Evolutionary conservation across 2,888 invertebrate species (phyloP).

Genomic region (Tetragonula carbonaria): DNA sequence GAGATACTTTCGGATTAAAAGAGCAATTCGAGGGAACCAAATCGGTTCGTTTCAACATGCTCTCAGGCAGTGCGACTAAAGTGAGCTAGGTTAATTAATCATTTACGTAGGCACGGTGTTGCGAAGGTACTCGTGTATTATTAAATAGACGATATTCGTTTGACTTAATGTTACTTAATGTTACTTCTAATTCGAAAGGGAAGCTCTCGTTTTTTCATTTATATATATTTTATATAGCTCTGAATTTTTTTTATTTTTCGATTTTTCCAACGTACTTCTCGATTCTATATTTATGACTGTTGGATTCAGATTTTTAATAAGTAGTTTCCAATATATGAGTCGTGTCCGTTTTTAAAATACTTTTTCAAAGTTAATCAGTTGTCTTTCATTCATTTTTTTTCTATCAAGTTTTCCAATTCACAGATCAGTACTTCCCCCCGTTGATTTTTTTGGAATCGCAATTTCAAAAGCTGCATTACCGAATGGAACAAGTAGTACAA

Average conservation of each 20-base stretch:
- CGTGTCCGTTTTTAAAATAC: not conserved
- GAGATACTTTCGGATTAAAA: conserved; percentile 38
- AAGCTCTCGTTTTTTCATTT: not conserved
- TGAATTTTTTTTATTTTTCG: not conserved
- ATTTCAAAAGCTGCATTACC: not conserved
- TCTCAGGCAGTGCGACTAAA: conserved; percentile 43
- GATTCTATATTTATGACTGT: not conserved
- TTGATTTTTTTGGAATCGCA: not conserved
- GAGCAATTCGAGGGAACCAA: not conserved
- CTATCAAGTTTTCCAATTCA: not conserved
- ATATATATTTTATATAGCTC: not conserved
- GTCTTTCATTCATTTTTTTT: not conserved
- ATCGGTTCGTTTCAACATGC: not conserved
- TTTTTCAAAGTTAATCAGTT: not conserved
- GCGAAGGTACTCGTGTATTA: not conserved
- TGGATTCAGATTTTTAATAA: not conserved
- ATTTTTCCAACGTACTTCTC: no score
- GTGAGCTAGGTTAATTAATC: conserved; percentile 20
- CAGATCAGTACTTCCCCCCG: not conserved
- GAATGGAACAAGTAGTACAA: not conserved
- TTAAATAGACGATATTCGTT: conserved; percentile 6
- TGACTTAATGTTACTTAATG: not conserved
- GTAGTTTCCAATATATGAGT: not conserved
- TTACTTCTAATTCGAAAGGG: conserved; percentile 9
- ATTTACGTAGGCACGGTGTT: conserved; percentile 22